phyloP scores from a whole-genome alignment of 1,140 invertebrate species.

The Gonatopus flavifemur region DNA sequence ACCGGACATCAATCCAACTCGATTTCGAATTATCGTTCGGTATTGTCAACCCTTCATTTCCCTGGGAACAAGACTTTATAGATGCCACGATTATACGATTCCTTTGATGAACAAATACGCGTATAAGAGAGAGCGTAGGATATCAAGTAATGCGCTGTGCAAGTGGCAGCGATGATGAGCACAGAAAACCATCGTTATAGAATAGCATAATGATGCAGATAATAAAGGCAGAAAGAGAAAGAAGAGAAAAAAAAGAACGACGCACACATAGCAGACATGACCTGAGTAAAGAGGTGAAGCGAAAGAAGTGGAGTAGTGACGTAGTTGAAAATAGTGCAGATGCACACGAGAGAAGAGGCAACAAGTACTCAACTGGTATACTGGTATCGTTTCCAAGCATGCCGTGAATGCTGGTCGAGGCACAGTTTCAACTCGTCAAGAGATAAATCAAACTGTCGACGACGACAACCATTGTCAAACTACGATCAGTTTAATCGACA shows the following conservation, averaged over 20 bases:
- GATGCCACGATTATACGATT: conserved; percentile 1
- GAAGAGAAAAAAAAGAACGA: conserved; percentile 17
- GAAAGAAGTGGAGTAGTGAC: not conserved
- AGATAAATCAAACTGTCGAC: conserved; percentile 6
- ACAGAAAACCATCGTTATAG: conserved; percentile 41
- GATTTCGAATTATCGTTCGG: too few relatives aligned
- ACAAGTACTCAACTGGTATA: conserved; percentile 37
- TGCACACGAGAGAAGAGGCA: conserved; percentile 28
- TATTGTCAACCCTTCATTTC: too few relatives aligned
- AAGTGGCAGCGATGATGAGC: conserved; percentile 32
- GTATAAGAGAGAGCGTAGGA: conserved; percentile 3
- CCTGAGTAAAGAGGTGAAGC: not conserved
- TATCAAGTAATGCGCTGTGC: conserved; percentile 7
- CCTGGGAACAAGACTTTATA: too few relatives aligned
- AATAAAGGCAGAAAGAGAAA: conserved; percentile 16
- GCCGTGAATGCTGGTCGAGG: conserved; percentile 25
- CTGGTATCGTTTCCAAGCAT: conserved; percentile 35
- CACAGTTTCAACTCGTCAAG: conserved; percentile 4
- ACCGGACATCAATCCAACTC: too few relatives aligned
- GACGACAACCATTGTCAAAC: conserved; percentile 3
- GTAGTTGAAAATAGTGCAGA: not conserved
- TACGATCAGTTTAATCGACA: too few relatives aligned
- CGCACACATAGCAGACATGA: conserved; percentile 6
- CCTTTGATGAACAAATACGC: conserved; percentile 6
- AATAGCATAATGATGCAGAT: conserved; percentile 43